Conservation (phyloP, 37 sponge, comb jelly and placozoan genomes). For the Tethya wilhelma region DNA sequence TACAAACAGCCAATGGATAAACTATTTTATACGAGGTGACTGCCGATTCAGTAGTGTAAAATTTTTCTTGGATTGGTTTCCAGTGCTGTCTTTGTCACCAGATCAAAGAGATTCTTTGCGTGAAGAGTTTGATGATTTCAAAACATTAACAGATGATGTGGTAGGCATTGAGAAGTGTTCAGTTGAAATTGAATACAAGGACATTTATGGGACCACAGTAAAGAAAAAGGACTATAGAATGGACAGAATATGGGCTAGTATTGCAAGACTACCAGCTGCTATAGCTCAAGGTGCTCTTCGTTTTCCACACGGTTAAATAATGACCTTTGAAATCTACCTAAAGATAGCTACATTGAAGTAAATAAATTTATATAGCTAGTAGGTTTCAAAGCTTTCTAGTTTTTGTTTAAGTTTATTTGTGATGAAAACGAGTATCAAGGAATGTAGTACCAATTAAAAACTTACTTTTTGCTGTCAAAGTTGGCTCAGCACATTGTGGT, state of each 20-base stretch:
- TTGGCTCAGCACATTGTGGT: too few relatives aligned
- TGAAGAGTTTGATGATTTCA: constrained; percentile 23
- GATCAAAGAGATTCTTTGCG: not conserved
- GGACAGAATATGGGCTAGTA: constrained; percentile 23
- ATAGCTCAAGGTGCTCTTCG: not conserved
- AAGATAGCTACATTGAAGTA: too few relatives aligned
- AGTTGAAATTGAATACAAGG: constrained; percentile 15
- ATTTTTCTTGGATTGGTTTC: not conserved
- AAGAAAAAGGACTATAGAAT: constrained; percentile 15
- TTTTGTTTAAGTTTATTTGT: too few relatives aligned
- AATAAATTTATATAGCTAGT: too few relatives aligned
- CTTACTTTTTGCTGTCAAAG: too few relatives aligned
- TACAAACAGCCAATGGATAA: constrained; percentile 1
- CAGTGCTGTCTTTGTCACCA: not conserved
- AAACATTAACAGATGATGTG: constrained; percentile 13
- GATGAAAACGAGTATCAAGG: too few relatives aligned
- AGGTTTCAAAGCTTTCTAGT: too few relatives aligned
- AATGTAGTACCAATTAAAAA: too few relatives aligned
- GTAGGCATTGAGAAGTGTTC: constrained; percentile 6
- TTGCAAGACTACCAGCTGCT: not conserved
- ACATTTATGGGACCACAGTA: not conserved
- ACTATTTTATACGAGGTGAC: constrained; percentile 3
- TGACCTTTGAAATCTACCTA: too few relatives aligned
- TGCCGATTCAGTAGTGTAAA: not conserved
- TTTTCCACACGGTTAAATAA: too few relatives aligned